phyloP scores from a whole-genome alignment of 2,888 invertebrate species.

The Cotesia congregata region DNA sequence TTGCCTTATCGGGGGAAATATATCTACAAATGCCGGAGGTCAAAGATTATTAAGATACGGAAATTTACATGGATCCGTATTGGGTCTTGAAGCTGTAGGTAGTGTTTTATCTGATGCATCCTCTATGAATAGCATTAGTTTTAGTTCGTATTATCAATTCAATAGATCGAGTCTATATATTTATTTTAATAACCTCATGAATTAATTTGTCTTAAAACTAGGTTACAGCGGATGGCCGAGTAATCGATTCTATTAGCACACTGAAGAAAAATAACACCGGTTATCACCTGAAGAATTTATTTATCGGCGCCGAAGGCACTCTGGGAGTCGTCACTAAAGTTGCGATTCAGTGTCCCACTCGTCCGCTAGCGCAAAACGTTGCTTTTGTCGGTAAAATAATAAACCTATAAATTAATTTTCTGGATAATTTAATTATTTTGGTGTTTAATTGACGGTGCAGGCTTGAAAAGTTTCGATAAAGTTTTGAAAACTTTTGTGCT shows the following conservation, averaged over 20 bases:
- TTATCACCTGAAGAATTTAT: conserved; percentile 95
- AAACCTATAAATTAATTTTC: too few relatives aligned
- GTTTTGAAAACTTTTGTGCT: conserved; percentile 82
- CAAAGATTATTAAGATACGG: conserved; percentile 94
- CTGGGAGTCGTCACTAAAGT: conserved; percentile 94
- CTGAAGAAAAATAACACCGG: conserved; percentile 98
- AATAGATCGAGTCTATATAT: too few relatives aligned
- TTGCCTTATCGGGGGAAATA: conserved; percentile 96
- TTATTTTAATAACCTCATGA: too few relatives aligned
- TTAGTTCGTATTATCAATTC: too few relatives aligned
- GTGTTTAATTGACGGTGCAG: conserved; percentile 66
- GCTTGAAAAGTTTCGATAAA: conserved; percentile 83
- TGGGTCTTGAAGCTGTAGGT: conserved; percentile 93
- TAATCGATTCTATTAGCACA: conserved; percentile 87
- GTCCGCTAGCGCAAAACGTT: conserved; percentile 85
- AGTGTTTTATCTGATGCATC: background rate
- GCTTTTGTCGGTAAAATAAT: conserved; percentile 84
- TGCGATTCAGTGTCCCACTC: conserved; percentile 89
- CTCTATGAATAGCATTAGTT: too few relatives aligned
- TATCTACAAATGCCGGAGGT: conserved; percentile 97
- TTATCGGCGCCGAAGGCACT: conserved; percentile 98
- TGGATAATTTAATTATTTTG: too few relatives aligned
- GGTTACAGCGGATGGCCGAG: conserved; percentile 88
- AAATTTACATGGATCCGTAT: conserved; percentile 89
- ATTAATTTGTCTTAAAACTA: conserved; percentile 57